phyloP scores from a whole-genome alignment of 2,797 vertebrate genomes.

The Nyctibius grandis region DNA sequence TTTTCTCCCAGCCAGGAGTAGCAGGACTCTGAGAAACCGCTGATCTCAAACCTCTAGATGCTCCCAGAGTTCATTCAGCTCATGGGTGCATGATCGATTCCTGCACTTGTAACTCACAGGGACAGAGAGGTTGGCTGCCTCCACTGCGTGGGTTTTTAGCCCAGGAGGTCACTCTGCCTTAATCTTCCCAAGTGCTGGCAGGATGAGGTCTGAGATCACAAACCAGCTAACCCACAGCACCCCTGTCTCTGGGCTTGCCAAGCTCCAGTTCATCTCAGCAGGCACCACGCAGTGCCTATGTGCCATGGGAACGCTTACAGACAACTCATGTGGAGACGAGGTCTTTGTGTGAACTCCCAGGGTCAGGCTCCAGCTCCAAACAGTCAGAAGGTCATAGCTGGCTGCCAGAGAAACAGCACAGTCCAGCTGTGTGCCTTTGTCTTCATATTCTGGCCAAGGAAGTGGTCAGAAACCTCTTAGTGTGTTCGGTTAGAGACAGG shows the following conservation, averaged over 20 bases:
- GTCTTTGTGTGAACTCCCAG: not conserved
- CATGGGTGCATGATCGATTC: rapidly evolving
- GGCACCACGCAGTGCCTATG: not conserved
- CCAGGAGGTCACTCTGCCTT: not conserved
- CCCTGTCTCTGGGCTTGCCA: not conserved
- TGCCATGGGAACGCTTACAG: not conserved
- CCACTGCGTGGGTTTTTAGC: not conserved
- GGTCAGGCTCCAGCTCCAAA: not conserved
- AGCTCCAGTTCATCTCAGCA: not conserved
- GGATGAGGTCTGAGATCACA: not conserved
- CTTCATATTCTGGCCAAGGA: not conserved
- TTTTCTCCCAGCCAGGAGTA: not conserved
- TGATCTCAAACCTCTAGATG: not conserved
- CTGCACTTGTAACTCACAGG: not conserved
- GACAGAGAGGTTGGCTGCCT: not conserved
- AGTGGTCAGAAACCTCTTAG: not conserved
- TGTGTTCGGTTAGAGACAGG: not conserved
- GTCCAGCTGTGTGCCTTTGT: not conserved
- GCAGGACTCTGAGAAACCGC: not conserved
- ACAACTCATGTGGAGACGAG: not conserved
- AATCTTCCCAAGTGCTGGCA: not conserved
- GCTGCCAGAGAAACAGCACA: not conserved
- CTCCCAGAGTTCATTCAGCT: not conserved
- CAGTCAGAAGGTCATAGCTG: not conserved
- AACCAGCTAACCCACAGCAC: not conserved